Percentiles rank a stretch among this genome's conserved stretches.
Conservation (phyloP, 2,113 vertebrate species). For the Alosa alosa region DNA sequence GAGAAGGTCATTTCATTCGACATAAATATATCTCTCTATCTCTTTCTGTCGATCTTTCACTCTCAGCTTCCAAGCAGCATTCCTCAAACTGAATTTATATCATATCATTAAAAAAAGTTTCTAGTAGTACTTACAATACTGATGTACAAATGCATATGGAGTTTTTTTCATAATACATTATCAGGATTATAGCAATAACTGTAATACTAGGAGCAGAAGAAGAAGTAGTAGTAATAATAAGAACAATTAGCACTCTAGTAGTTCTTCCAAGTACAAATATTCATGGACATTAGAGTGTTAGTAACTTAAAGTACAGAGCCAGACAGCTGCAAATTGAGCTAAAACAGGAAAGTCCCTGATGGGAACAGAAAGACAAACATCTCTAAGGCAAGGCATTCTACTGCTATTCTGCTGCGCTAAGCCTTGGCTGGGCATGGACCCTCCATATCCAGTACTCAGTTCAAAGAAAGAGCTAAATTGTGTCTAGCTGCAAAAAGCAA, state of each 20-base stretch:
- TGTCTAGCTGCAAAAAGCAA: constrained; percentile 15
- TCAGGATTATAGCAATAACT: constrained; percentile 7
- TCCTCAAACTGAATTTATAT: constrained; percentile 4
- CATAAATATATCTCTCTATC: not conserved
- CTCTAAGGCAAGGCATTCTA: constrained; percentile 13
- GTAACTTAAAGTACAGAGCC: not conserved
- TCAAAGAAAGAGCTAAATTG: not conserved
- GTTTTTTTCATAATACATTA: not conserved
- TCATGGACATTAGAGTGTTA: constrained; percentile 10
- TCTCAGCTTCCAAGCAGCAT: constrained; percentile 1
- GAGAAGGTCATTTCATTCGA: constrained; percentile 1
- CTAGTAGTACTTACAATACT: constrained; percentile 15
- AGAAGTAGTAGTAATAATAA: not conserved
- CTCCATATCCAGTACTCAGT: not conserved
- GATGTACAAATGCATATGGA: constrained; percentile 6
- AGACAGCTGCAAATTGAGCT: constrained; percentile 5
- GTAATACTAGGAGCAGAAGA: constrained; percentile 9
- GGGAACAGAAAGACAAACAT: not conserved
- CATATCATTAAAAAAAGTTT: constrained; percentile 7
- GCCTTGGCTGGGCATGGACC: not conserved
- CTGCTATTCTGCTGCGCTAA: not conserved
- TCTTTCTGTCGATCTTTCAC: not conserved
- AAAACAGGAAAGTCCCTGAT: not conserved
- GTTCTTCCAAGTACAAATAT: not conserved
- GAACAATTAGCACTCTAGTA: not conserved